Base-by-base conservation (phyloP, 2,797 vertebrate genomes). In the Lepidocolaptes lacrymiger region DNA sequence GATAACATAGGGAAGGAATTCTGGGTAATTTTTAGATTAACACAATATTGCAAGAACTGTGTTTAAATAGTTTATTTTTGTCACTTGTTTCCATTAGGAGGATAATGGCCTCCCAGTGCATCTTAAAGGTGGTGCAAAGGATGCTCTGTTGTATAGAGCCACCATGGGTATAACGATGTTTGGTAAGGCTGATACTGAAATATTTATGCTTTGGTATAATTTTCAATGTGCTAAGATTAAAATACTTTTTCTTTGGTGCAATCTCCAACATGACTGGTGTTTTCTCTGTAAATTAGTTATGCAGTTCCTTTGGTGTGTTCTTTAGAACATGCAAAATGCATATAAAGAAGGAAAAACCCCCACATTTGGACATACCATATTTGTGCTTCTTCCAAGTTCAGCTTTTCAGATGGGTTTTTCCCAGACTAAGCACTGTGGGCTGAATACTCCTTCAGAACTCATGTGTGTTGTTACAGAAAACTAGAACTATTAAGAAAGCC, bases 81-180 rank as follows among this genome's bases (percentile, higher is more conserved):
- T 81, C 32, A 5, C 39, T 91, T 88, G 59, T 91, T 95, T 82
- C 49, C 76, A 22, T 77, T 96, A 99, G 99, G 99, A 98, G 93
- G 98, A 99, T 88, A 98, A 99, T 94, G 99, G 98, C 30, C 48
- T 99, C 21, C 99, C 99, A 2, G 95, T 99, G 58, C 95, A 99
- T 92, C 95, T 99, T 8, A 99, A 99, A 94, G 99, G 99, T 43
- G 99, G 99, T 9, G 1, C 61, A 12, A 22, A 24, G 4, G 99
- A 99, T 85, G 89, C 96, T 19, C 5, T 99, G 48, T 96, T 99
- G 51, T 99, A 99, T 95, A 98, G 97, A 68, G 9, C 96, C 14
- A 99, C 99, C 4, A 98, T 98, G 98, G 27, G 51, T 10, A 94
- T 99, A 44, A 88, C 98, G 0, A 4, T 98, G 72, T 7, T 98